Base-by-base conservation (phyloP, 2,888 invertebrate genomes). In the Chrysopilus asiliformis region DNA sequence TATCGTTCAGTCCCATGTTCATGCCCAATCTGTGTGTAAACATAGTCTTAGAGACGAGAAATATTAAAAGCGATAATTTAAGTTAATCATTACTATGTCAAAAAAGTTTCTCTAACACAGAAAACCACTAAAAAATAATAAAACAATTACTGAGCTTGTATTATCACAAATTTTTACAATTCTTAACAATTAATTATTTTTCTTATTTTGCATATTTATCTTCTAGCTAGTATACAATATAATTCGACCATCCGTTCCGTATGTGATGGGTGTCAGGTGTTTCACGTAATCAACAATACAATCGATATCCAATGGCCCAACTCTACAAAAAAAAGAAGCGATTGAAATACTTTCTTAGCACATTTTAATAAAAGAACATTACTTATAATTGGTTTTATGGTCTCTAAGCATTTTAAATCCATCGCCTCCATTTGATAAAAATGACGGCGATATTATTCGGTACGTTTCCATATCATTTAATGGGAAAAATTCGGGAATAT, bases 391-490 rank as follows among this genome's bases (percentile, higher is more conserved):
- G 2, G 56, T 55, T 32, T 51, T 51, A 18, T 59, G 51, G 2
- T 57, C 47, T 12, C 45, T 45, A 49, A 67, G 53, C 47, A 71
- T 69, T 39, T 61, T 49, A 52, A 69, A 81, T 0, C 78, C 79
- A 51, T 82, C 79, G 30, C 84, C 84, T 9, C 83, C 84, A 24
- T 64, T 65, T 2, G 68, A 68, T 36, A 82, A 56, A 51, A 74
- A 83, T 45, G 67, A 66, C 29, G 72, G 67, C 2, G 75, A 53
- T 12, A 74, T 62, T 1, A 86, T 58, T 7, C 71, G 65, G 60
- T 86, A 86, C 14, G 61, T 64, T 45, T 68, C 60, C 24, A 67
- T 56, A 1, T 53, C 46, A 26, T 73, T 64, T 10, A 85, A 59
- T 0, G 73, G 68, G 45, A 67, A 59, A 59, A 74, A 84, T 8